These are phyloP conservation scores for Dexiosoma caninum DNA, from an alignment of 2,888 invertebrate genomes.

Conservation along the genomic window DNA sequence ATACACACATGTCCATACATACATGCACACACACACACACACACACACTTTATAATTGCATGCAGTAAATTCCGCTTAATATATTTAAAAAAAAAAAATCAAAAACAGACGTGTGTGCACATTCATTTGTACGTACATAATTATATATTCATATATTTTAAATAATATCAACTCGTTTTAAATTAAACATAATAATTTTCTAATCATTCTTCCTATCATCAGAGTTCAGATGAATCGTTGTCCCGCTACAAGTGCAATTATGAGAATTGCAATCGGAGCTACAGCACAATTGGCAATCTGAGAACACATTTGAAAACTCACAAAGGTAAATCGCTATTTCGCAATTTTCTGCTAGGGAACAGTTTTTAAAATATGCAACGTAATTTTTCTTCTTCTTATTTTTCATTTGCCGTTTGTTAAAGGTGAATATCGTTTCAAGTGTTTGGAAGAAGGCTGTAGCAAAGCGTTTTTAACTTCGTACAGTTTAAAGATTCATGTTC, in stretches of 20 bases:
- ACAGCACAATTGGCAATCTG: conserved; percentile 95
- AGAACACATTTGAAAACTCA: conserved; percentile 97
- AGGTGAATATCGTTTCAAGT: conserved; percentile 97
- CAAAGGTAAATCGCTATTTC: conserved; percentile 89
- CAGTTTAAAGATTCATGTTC: conserved; percentile 94
- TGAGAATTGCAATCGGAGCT: conserved; percentile 91
- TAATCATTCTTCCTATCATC: conserved; percentile 18
- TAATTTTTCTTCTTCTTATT: too few relatives aligned
- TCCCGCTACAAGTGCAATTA: conserved; percentile 92
- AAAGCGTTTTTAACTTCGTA: conserved; percentile 97
- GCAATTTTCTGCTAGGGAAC: too few relatives aligned
- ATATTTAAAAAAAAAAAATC: too few relatives aligned
- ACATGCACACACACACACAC: not conserved
- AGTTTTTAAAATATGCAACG: too few relatives aligned
- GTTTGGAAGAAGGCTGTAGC: conserved; percentile 90
- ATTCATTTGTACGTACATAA: not conserved
- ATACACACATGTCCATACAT: not conserved
- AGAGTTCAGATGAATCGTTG: conserved; percentile 76
- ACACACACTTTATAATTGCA: not conserved
- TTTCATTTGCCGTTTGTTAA: too few relatives aligned
- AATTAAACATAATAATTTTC: not conserved
- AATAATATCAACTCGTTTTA: not conserved
- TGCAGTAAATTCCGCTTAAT: too few relatives aligned
- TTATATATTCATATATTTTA: not conserved
- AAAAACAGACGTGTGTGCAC: too few relatives aligned